Evolutionary conservation across 2,888 invertebrate genomes (phyloP), one percentile per base, ranked within the genome.

Genomic region (Teinopalpus imperialis): DNA sequence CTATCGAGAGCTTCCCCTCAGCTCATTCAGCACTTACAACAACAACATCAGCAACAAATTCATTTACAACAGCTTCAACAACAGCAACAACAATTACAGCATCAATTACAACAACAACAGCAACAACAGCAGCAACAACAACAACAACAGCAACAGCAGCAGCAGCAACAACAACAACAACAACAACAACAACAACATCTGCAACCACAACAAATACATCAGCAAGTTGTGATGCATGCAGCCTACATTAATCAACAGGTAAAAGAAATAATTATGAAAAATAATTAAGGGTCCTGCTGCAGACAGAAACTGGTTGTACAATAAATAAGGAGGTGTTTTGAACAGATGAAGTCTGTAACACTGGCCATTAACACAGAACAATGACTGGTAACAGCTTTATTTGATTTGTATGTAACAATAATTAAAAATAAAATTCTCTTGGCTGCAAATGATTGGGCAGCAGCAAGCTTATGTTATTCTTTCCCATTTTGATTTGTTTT

Each of bases 201-300:
- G 18, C 58, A 60, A 6, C 65, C 61, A 7, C 65, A 64, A 32
- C 60, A 63, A 37, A 67, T 78, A 53, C 81, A 81, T 39, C 77
- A 75, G 48, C 81, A 81, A 69, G 83, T 83, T 54, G 85, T 86
- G 23, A 87, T 88, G 86, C 86, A 87, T 52, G 76, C 86, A 6
- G 78, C 83, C 4, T 88, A 87, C 48, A 81, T 87, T 24, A 86
- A 88, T 61, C 85, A 86, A 63, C 59, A 74, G 52, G 86, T 86
- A 50, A 6, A 2, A 18, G 27, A 13, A 8, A 3, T 24, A 8
- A 23, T 24, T 23, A n/a, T n/a, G n/a, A n/a, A n/a, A n/a, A n/a
- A n/a, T n/a, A n/a, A n/a, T n/a, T n/a, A n/a, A n/a, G n/a, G n/a
- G n/a, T n/a, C n/a, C n/a, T n/a, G n/a, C n/a, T n/a, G n/a, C n/a